A percentile compares a stretch with the other conserved stretches of the same genome.
phyloP scores from a whole-genome alignment of 2,113 vertebrate genomes.

The Cyphomyrus discorhynchus region DNA sequence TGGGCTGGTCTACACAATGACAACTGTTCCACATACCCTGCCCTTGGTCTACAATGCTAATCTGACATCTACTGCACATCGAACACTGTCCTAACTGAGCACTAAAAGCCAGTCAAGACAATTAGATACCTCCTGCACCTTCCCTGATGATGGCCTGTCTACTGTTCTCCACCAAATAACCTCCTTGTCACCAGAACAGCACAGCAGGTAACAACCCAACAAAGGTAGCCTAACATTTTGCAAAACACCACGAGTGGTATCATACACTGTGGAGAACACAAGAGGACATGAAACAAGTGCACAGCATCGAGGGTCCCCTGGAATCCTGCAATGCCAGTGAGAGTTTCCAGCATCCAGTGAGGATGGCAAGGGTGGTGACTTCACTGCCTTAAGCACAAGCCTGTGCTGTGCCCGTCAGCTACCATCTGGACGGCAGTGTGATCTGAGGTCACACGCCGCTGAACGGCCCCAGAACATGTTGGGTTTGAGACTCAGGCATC shows the following conservation, averaged over 20 bases:
- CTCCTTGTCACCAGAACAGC: neutral
- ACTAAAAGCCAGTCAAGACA: neutral
- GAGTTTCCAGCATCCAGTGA: neutral
- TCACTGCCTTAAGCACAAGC: neutral
- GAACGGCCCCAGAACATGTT: neutral
- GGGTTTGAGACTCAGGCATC: neutral
- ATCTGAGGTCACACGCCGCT: neutral
- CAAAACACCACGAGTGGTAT: neutral
- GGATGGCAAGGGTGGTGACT: neutral
- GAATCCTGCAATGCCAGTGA: neutral
- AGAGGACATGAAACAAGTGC: neutral
- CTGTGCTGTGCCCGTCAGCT: neutral
- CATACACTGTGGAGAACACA: neutral
- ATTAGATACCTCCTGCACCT: neutral
- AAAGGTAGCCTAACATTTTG: neutral
- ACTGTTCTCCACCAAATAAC: neutral
- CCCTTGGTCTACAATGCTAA: neutral
- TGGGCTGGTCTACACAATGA: neutral
- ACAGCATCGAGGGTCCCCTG: neutral
- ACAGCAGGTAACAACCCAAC: neutral
- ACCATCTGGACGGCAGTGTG: neutral
- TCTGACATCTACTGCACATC: neutral
- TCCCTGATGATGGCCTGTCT: neutral
- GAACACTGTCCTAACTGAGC: neutral
- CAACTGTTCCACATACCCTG: neutral